Percentiles rank a stretch among this genome's conserved stretches.
Evolutionary conservation across 2,113 vertebrate genomes (phyloP).

Genomic region (Murina feae): DNA sequence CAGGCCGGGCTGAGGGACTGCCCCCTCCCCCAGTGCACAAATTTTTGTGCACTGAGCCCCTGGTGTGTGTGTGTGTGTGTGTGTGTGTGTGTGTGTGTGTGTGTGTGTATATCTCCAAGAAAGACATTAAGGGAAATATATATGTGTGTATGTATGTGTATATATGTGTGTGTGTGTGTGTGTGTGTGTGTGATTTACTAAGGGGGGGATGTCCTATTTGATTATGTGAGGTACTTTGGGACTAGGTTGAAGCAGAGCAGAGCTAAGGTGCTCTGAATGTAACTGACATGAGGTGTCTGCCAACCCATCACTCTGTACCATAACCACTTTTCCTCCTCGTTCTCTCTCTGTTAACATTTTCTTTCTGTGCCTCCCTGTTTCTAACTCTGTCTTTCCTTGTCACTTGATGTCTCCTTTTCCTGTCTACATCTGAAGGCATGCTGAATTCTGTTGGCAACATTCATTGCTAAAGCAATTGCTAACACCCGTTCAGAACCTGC

Average conservation of each 20-base stretch:
- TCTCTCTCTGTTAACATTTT: neutral
- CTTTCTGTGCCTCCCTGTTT: neutral
- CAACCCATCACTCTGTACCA: neutral
- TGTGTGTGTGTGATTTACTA: neutral
- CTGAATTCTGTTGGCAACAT: neutral
- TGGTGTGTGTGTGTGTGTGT: too few relatives aligned
- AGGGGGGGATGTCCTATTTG: neutral
- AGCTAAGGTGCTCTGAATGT: neutral
- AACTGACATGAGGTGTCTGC: neutral
- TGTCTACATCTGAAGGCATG: neutral
- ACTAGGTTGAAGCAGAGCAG: neutral
- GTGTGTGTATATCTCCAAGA: too few relatives aligned
- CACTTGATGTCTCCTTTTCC: neutral
- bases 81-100: too few relatives aligned
- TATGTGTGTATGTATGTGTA: too few relatives aligned
- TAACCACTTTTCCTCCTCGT: accelerated
- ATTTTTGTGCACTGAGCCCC: too few relatives aligned
- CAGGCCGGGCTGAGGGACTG: too few relatives aligned
- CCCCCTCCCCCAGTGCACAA: too few relatives aligned
- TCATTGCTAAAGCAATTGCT: neutral
- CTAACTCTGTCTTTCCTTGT: neutral
- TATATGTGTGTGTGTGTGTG: too few relatives aligned
- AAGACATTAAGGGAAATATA: too few relatives aligned
- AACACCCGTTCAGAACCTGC: neutral
- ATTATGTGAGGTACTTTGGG: neutral